Evolutionary conservation across 2,797 vertebrate species (phyloP).

Genomic region (Pempheris klunzingeri): DNA sequence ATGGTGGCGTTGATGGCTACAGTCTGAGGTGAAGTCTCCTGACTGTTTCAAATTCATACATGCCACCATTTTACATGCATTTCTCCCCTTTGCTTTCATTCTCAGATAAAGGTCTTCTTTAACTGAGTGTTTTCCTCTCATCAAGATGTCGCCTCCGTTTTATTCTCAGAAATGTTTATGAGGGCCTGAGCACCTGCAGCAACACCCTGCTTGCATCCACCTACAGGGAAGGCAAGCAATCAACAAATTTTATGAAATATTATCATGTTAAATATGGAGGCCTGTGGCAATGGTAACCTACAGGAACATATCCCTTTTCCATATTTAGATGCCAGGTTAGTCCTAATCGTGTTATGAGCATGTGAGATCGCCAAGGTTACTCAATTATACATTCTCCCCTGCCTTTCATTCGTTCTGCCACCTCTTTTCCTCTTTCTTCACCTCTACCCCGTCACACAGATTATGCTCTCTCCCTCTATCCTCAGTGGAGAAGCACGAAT

Average conservation of each 20-base stretch:
- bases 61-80: slow-evolving; percentile 17
- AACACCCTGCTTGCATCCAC: slow-evolving; percentile 51
- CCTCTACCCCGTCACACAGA: slow-evolving; percentile 80
- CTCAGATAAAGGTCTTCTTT: slow-evolving; percentile 31
- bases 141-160: slow-evolving; percentile 43
- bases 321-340: slow-evolving; percentile 83
- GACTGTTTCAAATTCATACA: slow-evolving; percentile 4
- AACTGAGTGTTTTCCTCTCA: neutral
- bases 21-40: slow-evolving; percentile 39
- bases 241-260: slow-evolving; percentile 73
- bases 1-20: slow-evolving; percentile 33
- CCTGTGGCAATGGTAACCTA: slow-evolving; percentile 69
- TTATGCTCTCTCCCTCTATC: slow-evolving; percentile 77
- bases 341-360: slow-evolving; percentile 81
- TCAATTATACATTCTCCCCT: slow-evolving; percentile 81
- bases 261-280: slow-evolving; percentile 69
- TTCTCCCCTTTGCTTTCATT: too few species aligned
- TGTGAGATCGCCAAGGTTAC: slow-evolving; percentile 79
- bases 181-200: slow-evolving; percentile 29
- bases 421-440: slow-evolving; percentile 79
- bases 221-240: slow-evolving; percentile 70
- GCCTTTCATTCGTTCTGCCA: slow-evolving; percentile 81
- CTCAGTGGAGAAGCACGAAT: slow-evolving; percentile 75
- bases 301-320: slow-evolving; percentile 67
- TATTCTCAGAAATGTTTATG: slow-evolving; percentile 38